These are phyloP conservation scores for Chloebia gouldiae DNA, from an alignment of 2,113 vertebrate genomes.

Conservation along the genomic window DNA sequence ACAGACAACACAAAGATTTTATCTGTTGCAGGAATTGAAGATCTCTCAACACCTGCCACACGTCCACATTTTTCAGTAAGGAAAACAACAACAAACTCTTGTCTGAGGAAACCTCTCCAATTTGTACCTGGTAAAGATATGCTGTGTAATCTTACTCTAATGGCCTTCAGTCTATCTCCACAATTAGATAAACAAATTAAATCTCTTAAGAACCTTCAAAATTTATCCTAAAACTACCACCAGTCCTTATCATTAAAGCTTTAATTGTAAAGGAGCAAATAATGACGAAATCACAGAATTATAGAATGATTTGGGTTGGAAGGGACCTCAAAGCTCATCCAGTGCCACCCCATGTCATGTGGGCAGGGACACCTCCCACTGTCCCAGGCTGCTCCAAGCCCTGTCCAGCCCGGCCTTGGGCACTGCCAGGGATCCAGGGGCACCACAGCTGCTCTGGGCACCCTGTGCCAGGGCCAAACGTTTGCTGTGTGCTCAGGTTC, in stretches of 20 bases:
- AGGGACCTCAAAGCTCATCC: background rate
- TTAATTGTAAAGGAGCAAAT: background rate
- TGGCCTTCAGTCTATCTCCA: background rate
- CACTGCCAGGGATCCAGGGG: background rate
- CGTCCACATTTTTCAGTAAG: background rate
- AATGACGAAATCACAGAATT: background rate
- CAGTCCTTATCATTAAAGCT: background rate
- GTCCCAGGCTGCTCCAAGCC: background rate
- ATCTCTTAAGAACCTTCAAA: background rate
- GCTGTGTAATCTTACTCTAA: background rate
- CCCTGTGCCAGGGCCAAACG: background rate
- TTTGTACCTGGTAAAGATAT: background rate
- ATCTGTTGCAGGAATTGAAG: background rate
- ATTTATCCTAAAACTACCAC: background rate
- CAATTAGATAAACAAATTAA: background rate
- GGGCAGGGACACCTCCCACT: background rate
- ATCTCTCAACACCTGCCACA: background rate
- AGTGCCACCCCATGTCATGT: accelerated
- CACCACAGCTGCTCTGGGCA: background rate
- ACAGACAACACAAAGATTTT: background rate
- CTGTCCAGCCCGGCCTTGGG: accelerated
- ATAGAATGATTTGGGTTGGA: background rate
- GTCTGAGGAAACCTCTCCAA: background rate
- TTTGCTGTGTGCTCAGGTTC: background rate
- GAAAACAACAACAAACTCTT: background rate